Percentiles rank a stretch among this genome's conserved stretches.
phyloP scores from a whole-genome alignment of 2,888 invertebrate genomes.

The Pollenia labialis region DNA sequence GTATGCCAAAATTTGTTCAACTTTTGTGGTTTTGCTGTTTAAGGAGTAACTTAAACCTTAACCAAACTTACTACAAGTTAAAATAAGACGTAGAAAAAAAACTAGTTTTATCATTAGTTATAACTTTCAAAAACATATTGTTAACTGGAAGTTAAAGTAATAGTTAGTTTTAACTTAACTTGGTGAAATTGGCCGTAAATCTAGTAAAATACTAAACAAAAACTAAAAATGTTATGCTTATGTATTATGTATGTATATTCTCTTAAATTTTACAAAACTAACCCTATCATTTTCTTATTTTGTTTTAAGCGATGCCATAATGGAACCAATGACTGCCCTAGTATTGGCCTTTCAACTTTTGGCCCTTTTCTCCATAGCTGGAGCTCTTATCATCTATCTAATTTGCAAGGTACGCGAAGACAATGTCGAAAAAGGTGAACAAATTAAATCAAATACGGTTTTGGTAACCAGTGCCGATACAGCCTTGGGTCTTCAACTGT shows the following conservation, averaged over 20 bases:
- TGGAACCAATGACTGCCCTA: constrained; percentile 93
- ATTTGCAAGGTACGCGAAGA: constrained; percentile 89
- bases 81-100: too few species aligned
- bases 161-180: too few species aligned
- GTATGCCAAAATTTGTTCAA: too few species aligned
- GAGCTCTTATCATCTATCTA: constrained; percentile 91
- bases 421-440: constrained; percentile 84
- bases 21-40: too few species aligned
- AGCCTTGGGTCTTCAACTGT: constrained; percentile 91
- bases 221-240: too few species aligned
- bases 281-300: neutral
- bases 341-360: constrained; percentile 92
- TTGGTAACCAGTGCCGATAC: constrained; percentile 92
- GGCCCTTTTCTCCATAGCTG: constrained; percentile 92
- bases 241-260: neutral
- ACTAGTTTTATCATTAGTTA: too few species aligned
- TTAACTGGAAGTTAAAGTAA: too few species aligned
- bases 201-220: too few species aligned
- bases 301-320: constrained; percentile 84
- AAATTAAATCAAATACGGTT: constrained; percentile 86
- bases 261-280: neutral
- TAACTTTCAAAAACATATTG: too few species aligned
- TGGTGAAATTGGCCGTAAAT: too few species aligned
- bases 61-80: too few species aligned
- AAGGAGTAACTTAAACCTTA: too few species aligned